Percentiles rank a stretch among this genome's conserved stretches.
phyloP scores from a whole-genome alignment of 2,888 invertebrate species.

The Lasius fuliginosus region DNA sequence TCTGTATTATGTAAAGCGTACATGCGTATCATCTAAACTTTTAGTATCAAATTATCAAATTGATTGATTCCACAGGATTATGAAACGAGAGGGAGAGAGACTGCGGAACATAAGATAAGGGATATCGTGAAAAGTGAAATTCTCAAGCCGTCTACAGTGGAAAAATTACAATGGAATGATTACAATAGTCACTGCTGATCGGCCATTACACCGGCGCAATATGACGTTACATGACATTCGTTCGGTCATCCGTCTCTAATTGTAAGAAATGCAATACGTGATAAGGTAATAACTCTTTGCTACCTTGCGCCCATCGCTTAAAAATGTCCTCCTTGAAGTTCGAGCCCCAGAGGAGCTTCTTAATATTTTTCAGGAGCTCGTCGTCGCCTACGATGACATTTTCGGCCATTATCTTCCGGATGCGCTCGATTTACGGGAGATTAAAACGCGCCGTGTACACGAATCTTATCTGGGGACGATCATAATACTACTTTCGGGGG shows the following conservation, averaged over 20 bases:
- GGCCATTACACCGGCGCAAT: neutral
- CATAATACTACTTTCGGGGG: slow-evolving; percentile 59
- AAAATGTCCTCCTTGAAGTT: slow-evolving; percentile 95
- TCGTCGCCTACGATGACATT: slow-evolving; percentile 86
- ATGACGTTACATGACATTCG: neutral
- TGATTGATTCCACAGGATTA: neutral
- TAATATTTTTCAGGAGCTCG: slow-evolving; percentile 91
- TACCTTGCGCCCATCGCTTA: slow-evolving; percentile 96
- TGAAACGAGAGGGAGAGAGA: neutral
- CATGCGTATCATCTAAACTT: neutral
- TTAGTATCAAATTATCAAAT: neutral
- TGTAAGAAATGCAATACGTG: neutral
- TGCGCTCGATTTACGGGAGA: slow-evolving; percentile 64
- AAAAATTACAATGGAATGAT: too few species aligned
- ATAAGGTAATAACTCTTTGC: neutral
- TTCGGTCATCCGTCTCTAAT: neutral
- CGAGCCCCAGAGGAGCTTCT: slow-evolving; percentile 94
- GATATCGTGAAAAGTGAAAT: neutral
- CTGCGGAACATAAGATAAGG: too few species aligned
- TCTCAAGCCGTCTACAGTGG: neutral
- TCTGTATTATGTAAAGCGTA: slow-evolving; percentile 8
- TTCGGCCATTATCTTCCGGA: slow-evolving; percentile 86
- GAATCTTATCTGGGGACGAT: slow-evolving; percentile 59
- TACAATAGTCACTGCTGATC: neutral
- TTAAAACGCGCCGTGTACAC: slow-evolving; percentile 70